These are phyloP conservation scores for Drosophila limbata DNA, from an alignment of 2,888 invertebrate species.

Conservation along the genomic window DNA sequence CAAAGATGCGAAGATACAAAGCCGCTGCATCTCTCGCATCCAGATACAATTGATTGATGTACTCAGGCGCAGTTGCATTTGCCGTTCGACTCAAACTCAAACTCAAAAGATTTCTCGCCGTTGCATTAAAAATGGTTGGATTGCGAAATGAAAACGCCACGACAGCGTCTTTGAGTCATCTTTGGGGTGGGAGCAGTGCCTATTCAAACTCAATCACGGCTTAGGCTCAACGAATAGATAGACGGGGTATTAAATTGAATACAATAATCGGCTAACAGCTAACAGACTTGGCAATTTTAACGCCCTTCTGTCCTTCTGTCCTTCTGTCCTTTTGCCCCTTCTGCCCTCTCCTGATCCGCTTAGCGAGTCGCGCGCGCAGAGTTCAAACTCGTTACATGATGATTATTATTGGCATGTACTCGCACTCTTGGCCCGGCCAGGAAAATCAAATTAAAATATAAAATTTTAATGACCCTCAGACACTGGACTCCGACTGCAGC, in stretches of 20 bases:
- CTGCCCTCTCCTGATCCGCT: constrained; percentile 57
- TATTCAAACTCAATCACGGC: constrained; percentile 58
- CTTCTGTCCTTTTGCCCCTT: constrained; percentile 17
- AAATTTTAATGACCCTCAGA: constrained; percentile 76
- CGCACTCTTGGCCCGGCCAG: constrained; percentile 46
- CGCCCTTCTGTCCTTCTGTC: constrained; percentile 33
- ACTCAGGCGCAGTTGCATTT: constrained; percentile 55
- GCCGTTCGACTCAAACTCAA: constrained; percentile 18
- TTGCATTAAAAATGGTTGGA: constrained; percentile 43
- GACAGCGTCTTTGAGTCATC: constrained; percentile 28
- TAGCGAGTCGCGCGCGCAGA: constrained; percentile 39
- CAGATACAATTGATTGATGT: constrained; percentile 67
- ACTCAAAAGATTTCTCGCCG: constrained; percentile 58
- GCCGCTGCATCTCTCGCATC: constrained; percentile 19
- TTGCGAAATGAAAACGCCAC: constrained; percentile 53
- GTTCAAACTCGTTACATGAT: constrained; percentile 72
- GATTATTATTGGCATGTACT: constrained; percentile 54
- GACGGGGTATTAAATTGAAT: constrained; percentile 56
- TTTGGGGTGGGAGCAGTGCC: constrained; percentile 5
- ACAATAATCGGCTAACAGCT: constrained; percentile 70
- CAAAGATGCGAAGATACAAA: constrained; percentile 33
- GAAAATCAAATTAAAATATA: constrained; percentile 81
- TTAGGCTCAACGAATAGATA: constrained; percentile 63
- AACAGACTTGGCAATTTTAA: constrained; percentile 57
- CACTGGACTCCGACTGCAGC: constrained; percentile 10